These are phyloP conservation scores for Drosophila nigrodunni DNA, from an alignment of 1,140 invertebrate genomes.

Conservation along the genomic window DNA sequence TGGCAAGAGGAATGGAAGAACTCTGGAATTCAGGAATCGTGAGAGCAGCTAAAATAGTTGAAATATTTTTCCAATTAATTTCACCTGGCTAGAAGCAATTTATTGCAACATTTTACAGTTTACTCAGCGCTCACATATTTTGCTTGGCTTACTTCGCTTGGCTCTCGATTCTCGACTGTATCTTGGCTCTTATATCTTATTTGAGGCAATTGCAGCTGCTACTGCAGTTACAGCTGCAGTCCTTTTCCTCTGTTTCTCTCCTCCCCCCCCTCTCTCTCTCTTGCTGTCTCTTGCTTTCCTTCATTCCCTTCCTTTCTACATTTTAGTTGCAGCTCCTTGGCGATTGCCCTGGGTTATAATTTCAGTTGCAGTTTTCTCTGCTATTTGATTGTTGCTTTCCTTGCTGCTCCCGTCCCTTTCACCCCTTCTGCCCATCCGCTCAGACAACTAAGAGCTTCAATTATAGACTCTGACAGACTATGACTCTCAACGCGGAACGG, in stretches of 20 bases:
- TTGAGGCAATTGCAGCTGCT: constrained; percentile 47
- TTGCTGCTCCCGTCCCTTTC: background rate
- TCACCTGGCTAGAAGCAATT: constrained; percentile 71
- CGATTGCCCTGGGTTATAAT: constrained; percentile 69
- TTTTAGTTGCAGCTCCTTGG: constrained; percentile 11
- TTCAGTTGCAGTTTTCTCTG: constrained; percentile 73
- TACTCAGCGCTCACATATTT: constrained; percentile 49
- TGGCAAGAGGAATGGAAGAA: constrained; percentile 5
- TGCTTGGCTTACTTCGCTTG: constrained; percentile 50
- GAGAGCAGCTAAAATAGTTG: constrained; percentile 56
- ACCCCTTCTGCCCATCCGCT: constrained; percentile 1
- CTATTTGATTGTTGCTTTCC: constrained; percentile 69
- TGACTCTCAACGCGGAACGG: constrained; percentile 3
- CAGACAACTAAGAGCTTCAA: constrained; percentile 67
- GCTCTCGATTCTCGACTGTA: constrained; percentile 42
- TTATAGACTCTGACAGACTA: constrained; percentile 62
- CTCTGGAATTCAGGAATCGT: constrained; percentile 17
- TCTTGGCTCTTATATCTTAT: constrained; percentile 65
- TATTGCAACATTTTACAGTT: constrained; percentile 74
- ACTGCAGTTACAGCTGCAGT: constrained; percentile 14
- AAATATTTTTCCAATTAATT: constrained; percentile 81
- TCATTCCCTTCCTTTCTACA: background rate
- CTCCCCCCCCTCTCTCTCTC: background rate
- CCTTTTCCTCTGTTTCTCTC: background rate
- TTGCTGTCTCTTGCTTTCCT: background rate